These are phyloP conservation scores for Eudyptes chrysolophus DNA, from an alignment of 2,113 vertebrate genomes.

Conservation along the genomic window DNA sequence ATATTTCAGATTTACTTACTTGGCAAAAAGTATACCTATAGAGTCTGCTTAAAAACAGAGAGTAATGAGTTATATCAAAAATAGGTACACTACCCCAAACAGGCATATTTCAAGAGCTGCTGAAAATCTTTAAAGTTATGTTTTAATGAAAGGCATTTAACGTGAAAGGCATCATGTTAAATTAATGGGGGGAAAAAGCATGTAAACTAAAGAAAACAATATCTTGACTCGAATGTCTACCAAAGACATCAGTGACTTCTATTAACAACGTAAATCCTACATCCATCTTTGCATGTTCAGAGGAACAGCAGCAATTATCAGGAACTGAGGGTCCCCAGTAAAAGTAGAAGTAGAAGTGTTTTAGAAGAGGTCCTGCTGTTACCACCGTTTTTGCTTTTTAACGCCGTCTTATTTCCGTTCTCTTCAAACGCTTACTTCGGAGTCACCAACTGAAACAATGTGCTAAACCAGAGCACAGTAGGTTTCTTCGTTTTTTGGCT, in stretches of 20 bases:
- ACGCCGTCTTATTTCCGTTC: not conserved
- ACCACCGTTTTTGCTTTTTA: not conserved
- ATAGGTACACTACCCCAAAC: not conserved
- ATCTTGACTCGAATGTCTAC: not conserved
- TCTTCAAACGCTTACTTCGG: not conserved
- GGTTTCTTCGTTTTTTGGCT: not conserved
- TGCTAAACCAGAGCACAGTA: not conserved
- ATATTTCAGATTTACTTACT: constrained; percentile 30
- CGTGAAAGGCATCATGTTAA: not conserved
- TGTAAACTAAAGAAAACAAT: not conserved
- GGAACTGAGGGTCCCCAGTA: not conserved
- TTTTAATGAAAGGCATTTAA: not conserved
- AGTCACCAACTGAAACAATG: not conserved
- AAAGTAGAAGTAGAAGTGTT: not conserved
- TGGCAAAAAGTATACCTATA: not conserved
- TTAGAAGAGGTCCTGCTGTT: not conserved
- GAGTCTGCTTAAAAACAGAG: not conserved
- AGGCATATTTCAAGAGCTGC: not conserved
- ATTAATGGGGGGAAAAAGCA: not conserved
- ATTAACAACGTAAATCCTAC: not conserved
- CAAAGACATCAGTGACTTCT: not conserved
- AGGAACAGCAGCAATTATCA: not conserved
- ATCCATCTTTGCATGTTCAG: not conserved
- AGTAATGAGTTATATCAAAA: not conserved
- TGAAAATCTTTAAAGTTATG: not conserved